Conservation (phyloP, 2,888 invertebrate species). For the Norana najaformis region DNA sequence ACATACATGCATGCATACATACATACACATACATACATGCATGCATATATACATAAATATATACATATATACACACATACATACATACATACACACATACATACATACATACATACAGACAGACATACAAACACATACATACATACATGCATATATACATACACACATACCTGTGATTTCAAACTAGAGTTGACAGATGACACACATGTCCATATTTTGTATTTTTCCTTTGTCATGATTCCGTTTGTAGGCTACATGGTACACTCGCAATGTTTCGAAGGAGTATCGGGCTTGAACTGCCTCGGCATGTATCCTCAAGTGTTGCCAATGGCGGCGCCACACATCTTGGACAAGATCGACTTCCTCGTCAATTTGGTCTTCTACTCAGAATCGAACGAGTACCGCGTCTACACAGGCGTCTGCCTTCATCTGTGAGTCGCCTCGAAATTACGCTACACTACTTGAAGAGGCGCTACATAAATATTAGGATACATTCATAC, state of each 20-base stretch:
- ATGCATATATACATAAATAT: too few relatives aligned
- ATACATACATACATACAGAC: too few relatives aligned
- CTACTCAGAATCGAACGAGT: not conserved
- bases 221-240: not conserved
- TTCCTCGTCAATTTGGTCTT: not conserved
- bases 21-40: too few relatives aligned
- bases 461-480: not conserved
- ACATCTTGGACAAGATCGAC: not conserved
- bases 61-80: too few relatives aligned
- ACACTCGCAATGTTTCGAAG: not conserved
- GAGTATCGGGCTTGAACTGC: not conserved
- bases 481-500: too few relatives aligned
- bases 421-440: not conserved
- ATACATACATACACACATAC: too few relatives aligned
- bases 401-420: not conserved
- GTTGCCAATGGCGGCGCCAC: not conserved
- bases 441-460: not conserved
- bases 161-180: too few relatives aligned
- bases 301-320: not conserved
- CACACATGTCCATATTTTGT: not conserved
- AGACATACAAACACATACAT: too few relatives aligned
- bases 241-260: not conserved
- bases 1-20: too few relatives aligned
- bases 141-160: too few relatives aligned
- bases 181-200: too few relatives aligned